phyloP scores from a whole-genome alignment of 2,113 vertebrate species.

The Spizaetus ornatus region DNA sequence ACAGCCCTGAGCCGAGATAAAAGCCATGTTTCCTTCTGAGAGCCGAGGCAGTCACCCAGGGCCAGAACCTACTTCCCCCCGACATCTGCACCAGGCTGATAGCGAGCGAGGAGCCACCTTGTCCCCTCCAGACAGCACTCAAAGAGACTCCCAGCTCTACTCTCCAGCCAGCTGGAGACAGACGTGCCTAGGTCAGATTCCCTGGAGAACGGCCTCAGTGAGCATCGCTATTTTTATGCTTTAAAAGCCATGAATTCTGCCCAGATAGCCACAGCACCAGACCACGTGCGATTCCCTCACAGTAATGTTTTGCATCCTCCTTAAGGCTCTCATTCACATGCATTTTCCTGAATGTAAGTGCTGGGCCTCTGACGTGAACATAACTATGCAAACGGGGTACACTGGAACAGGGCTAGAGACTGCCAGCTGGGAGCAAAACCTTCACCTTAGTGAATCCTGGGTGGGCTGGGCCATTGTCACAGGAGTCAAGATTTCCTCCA shows the following conservation, averaged over 20 bases:
- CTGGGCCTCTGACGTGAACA: accelerated
- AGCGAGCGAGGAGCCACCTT: neutral
- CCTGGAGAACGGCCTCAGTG: accelerated
- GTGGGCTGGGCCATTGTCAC: neutral
- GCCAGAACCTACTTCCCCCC: neutral
- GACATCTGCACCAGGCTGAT: neutral
- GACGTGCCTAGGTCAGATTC: neutral
- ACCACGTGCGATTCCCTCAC: accelerated
- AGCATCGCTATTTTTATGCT: neutral
- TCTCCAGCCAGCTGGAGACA: neutral
- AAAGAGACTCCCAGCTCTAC: neutral
- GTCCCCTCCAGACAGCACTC: neutral
- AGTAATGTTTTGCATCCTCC: too few relatives aligned
- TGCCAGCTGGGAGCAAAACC: neutral
- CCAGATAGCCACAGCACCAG: neutral
- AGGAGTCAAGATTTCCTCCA: neutral
- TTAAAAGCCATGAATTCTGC: neutral
- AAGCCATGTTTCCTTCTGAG: neutral
- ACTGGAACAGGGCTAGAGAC: neutral
- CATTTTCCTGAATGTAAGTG: accelerated
- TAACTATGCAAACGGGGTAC: accelerated
- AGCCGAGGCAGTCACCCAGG: neutral
- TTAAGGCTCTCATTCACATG: accelerated
- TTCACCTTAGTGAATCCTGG: neutral
- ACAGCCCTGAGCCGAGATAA: neutral